Evolutionary conservation across 2,797 vertebrate species (phyloP).

Genomic region (Cyclopterus lumpus): DNA sequence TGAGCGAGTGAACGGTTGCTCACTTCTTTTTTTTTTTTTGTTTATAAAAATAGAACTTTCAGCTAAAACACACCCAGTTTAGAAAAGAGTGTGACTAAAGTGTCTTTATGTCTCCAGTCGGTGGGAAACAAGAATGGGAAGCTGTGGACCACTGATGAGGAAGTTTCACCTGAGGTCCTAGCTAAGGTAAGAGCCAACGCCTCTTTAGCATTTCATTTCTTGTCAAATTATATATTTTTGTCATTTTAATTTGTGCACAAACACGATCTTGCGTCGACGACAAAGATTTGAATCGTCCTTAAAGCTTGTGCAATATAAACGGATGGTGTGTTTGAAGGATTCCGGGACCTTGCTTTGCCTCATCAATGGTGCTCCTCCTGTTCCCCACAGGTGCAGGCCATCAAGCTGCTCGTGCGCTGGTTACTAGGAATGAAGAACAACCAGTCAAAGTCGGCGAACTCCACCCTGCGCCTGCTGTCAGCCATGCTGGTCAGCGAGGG

Average conservation of each 20-base stretch:
- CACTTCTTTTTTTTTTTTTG: background rate
- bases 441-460: constrained; percentile 98
- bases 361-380: background rate
- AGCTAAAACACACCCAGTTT: background rate
- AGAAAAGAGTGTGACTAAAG: constrained; percentile 15
- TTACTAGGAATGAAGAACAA: constrained; percentile 99
- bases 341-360: background rate
- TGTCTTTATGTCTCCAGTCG: constrained; percentile 81
- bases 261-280: background rate
- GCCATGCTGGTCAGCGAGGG: constrained; percentile 99
- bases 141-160: constrained; percentile 97
- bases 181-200: constrained; percentile 80
- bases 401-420: constrained; percentile 98
- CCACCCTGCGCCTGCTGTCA: constrained; percentile 95
- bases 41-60: background rate
- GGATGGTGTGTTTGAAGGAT: background rate
- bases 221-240: background rate
- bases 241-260: background rate
- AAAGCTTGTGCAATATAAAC: background rate
- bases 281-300: background rate
- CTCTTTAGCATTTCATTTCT: background rate
- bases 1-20: background rate
- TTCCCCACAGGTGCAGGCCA: constrained; percentile 92
- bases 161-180: constrained; percentile 97
- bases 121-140: constrained; percentile 98